These are phyloP conservation scores for Aplocera efformata DNA, from an alignment of 2,888 invertebrate genomes.

Conservation along the genomic window DNA sequence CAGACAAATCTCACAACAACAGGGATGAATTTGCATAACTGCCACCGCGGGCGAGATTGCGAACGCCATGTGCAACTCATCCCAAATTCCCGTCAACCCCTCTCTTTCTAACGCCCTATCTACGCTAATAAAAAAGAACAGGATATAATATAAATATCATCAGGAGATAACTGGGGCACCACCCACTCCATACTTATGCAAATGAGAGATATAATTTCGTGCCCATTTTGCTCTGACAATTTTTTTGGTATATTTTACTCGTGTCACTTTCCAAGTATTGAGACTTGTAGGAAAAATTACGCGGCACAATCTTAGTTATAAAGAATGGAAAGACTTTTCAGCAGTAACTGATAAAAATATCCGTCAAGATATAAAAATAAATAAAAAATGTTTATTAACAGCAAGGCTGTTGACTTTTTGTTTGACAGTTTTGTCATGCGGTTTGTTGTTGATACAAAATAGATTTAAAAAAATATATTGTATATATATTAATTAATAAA, in stretches of 20 bases:
- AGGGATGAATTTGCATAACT: slow-evolving; percentile 19
- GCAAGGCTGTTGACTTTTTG: no score
- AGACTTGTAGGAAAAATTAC: no score
- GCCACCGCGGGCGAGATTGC: slow-evolving; percentile 10
- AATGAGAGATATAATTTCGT: slow-evolving; percentile 35
- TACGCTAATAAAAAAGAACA: slow-evolving; percentile 19
- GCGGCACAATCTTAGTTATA: no score
- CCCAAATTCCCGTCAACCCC: slow-evolving; percentile 6
- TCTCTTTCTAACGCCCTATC: slow-evolving; percentile 14
- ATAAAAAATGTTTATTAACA: no score
- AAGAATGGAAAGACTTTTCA: no score
- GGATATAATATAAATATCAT: slow-evolving; percentile 30
- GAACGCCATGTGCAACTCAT: slow-evolving; percentile 24
- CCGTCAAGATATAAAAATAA: no score
- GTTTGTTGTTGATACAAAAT: no score
- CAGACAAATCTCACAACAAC: slow-evolving; percentile 1
- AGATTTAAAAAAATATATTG: no score
- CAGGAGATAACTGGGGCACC: slow-evolving; percentile 28
- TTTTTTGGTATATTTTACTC: slow-evolving; percentile 29
- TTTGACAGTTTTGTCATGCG: no score
- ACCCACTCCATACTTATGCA: slow-evolving; percentile 35
- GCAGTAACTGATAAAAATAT: no score
- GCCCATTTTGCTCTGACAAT: slow-evolving; percentile 29
- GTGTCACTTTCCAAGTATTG: not conserved
- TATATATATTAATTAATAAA: no score